These are phyloP conservation scores for Athrips mouffetella DNA, from an alignment of 2,888 invertebrate genomes.

Conservation along the genomic window DNA sequence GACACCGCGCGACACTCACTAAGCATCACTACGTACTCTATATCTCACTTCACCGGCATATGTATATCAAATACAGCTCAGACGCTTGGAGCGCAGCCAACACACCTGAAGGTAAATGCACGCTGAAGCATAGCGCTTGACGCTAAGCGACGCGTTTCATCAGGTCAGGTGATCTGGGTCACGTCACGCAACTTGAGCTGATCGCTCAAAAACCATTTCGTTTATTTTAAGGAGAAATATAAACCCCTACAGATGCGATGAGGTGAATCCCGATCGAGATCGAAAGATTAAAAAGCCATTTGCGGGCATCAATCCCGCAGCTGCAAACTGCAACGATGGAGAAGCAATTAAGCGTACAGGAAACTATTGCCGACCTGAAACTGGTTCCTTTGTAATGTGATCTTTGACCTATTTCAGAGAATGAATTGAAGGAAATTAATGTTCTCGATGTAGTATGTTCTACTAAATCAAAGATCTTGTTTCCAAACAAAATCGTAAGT, in stretches of 20 bases:
- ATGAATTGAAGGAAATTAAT: no score
- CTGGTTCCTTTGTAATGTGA: not conserved
- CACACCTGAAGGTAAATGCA: slow-evolving; percentile 5
- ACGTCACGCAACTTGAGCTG: not conserved
- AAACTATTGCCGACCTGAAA: not conserved
- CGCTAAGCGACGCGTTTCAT: not conserved
- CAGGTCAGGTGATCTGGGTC: not conserved
- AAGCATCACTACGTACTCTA: no score
- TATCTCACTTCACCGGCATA: not conserved
- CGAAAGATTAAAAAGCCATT: slow-evolving; percentile 14
- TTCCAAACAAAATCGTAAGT: no score
- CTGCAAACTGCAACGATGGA: slow-evolving; percentile 8
- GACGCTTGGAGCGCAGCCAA: slow-evolving; percentile 6
- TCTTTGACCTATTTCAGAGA: not conserved
- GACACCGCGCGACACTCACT: no score
- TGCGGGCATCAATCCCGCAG: slow-evolving; percentile 6
- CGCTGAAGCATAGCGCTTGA: not conserved
- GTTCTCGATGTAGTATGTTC: no score
- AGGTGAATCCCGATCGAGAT: slow-evolving; percentile 3
- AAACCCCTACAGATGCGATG: not conserved
- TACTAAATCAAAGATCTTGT: no score
- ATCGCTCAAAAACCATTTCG: not conserved
- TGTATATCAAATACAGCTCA: not conserved
- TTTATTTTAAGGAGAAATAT: not conserved
- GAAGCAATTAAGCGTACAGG: slow-evolving; percentile 1